Percentiles rank a stretch among this genome's conserved stretches.
Conservation (phyloP, 2,113 vertebrate genomes). For the Zeus faber region DNA sequence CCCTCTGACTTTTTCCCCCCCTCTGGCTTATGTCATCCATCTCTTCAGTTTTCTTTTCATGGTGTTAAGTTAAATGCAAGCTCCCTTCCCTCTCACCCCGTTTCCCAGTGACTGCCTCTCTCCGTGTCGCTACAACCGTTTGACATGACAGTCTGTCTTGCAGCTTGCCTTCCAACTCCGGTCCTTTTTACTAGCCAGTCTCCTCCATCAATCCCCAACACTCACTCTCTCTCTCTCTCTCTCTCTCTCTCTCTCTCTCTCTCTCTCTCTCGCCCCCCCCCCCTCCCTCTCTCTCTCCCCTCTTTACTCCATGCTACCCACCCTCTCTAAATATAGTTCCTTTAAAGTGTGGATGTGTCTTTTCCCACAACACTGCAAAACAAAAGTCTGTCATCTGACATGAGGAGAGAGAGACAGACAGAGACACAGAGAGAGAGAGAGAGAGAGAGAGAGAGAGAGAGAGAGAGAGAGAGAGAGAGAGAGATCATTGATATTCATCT, state of each 20-base stretch:
- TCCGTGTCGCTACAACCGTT: too few species aligned
- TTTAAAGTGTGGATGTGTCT: conserved; percentile 68
- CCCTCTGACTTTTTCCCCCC: conserved; percentile 5
- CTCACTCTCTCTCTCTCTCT: conserved; percentile 14
- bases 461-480: conserved; percentile 52
- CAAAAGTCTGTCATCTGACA: conserved; percentile 70
- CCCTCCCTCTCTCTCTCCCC: not conserved
- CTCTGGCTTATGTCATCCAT: too few species aligned
- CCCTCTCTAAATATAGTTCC: conserved; percentile 71
- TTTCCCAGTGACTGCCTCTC: too few species aligned
- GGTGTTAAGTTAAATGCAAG: too few species aligned
- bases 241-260: conserved; percentile 19
- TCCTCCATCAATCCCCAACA: conserved; percentile 15
- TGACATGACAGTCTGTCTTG: too few species aligned
- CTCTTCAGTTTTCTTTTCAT: too few species aligned
- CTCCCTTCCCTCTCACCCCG: conserved; percentile 7
- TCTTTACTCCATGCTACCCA: not conserved
- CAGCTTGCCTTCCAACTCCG: not conserved
- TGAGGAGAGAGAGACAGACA: conserved; percentile 49
- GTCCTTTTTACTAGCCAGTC: conserved; percentile 23
- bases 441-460: conserved; percentile 51
- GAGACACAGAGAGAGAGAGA: conserved; percentile 24
- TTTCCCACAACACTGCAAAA: conserved; percentile 61
- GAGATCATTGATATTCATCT: conserved; percentile 56
- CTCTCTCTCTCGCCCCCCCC: conserved; percentile 23